Evolutionary conservation across 2,797 vertebrate species (phyloP), one percentile per base, ranked within the genome.

Genomic region (Hemibagrus guttatus): DNA sequence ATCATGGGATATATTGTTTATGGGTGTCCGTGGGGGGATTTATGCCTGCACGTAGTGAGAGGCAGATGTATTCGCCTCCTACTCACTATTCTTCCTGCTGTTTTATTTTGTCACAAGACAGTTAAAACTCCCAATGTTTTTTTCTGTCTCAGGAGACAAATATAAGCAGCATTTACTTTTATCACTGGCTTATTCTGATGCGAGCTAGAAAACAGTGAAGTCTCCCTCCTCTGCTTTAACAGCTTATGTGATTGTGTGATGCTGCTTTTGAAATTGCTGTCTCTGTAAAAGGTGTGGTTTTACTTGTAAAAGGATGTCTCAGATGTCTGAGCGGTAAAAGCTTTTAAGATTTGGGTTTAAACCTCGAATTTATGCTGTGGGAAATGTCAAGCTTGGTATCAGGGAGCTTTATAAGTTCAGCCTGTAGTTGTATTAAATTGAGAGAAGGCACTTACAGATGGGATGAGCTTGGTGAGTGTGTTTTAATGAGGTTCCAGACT

Each of bases 51-150:
- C 56, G 39, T 79, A 76, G n/a, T 63, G 66, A 82, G 71, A 2
- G 39, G 84, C 79, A 85, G 56, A 82, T 76, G 69, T 76, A 42
- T 58, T 54, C 2, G 21, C 61, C 35, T 84, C 76, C 81, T 58
- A 87, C 81, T 68, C 12, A 26, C 81, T 75, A 81, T 52, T 66
- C 59, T 64, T 82, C 80, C 63, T 88, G 89, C 84, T 64, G 72
- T 69, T 88, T 86, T 83, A 86, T 88, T 79, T 80, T 79, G 35
- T 88, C 85, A 88, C 23, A 11, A 88, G 83, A 79, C 69, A 83
- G 35, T 85, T 84, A n/a, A 87, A 85, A 79, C 74, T 83, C 69
- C 54, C 76, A 12, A 23, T 52, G 12, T 82, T 69, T 74, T 85
- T 35, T 72, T n/a, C 64, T 35, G 4, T 58, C 69, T 84, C 12